Evolutionary conservation across 2,113 vertebrate genomes (phyloP).

Genomic region (Butastur rufipennis): DNA sequence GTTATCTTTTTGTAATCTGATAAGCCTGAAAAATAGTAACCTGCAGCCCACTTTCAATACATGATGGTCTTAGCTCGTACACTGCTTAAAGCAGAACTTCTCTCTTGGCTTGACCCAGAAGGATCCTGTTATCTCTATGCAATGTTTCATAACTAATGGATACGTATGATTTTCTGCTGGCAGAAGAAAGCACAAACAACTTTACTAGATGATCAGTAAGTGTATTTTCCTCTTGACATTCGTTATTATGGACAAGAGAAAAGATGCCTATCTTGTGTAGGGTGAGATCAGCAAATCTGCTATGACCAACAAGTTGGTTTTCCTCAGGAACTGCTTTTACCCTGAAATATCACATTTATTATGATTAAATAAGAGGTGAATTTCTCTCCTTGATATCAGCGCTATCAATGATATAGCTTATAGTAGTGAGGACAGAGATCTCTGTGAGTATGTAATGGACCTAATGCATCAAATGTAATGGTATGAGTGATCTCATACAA

Average conservation of each 20-base stretch:
- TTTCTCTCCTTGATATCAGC: constrained; percentile 4
- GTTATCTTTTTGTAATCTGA: not conserved
- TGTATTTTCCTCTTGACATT: not conserved
- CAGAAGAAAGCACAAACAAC: not conserved
- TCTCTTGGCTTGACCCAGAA: not conserved
- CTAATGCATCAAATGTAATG: constrained; percentile 43
- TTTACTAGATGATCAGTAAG: not conserved
- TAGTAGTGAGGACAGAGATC: constrained; percentile 15
- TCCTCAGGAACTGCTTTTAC: constrained; percentile 4
- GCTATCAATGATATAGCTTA: not conserved
- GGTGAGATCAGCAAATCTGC: constrained; percentile 17
- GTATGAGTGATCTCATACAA: constrained; percentile 47
- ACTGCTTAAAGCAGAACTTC: not conserved
- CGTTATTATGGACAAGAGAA: not conserved
- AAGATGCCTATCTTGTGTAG: not conserved
- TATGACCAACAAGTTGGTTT: constrained; percentile 4
- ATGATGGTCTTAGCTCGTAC: not conserved
- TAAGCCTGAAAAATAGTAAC: not conserved
- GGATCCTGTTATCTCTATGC: not conserved
- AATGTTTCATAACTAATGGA: not conserved
- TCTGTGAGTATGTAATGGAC: constrained; percentile 37
- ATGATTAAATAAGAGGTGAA: constrained; percentile 46
- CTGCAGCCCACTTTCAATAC: not conserved
- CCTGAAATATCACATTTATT: constrained; percentile 28
- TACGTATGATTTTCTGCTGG: not conserved